Conservation (phyloP, 1,140 invertebrate species). For the Aphaenogaster ashmeadi region DNA sequence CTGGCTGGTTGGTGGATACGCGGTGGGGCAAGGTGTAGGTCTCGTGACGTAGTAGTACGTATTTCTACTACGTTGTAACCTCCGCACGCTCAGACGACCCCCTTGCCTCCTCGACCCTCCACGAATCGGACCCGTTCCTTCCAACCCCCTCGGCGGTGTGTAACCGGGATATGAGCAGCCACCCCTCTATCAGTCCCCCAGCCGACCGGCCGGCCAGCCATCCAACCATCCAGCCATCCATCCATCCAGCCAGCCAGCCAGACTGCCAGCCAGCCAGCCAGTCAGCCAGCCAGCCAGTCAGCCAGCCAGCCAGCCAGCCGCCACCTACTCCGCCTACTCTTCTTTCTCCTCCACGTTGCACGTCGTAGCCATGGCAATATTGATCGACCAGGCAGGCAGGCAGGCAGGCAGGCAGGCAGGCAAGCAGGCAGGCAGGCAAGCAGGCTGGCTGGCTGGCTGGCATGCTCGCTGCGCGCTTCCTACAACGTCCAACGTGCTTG, state of each 20-base stretch:
- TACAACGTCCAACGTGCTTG: constrained; percentile 70
- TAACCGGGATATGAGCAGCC: constrained; percentile 77
- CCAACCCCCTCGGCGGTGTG: constrained; percentile 69
- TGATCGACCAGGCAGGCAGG: constrained; percentile 77
- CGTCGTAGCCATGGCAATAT: constrained; percentile 83
- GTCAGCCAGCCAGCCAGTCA: constrained; percentile 24
- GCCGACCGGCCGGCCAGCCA: neutral
- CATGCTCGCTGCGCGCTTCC: constrained; percentile 33
- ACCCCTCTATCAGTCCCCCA: constrained; percentile 57
- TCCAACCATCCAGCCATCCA: constrained; percentile 26
- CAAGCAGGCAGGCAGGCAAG: constrained; percentile 47
- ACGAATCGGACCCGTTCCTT: constrained; percentile 69
- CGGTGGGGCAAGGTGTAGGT: constrained; percentile 73
- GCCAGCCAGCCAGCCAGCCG: constrained; percentile 73
- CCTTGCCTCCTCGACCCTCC: neutral
- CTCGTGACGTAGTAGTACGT: constrained; percentile 77
- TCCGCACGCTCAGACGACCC: constrained; percentile 40
- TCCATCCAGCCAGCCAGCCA: constrained; percentile 41
- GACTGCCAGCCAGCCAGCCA: neutral
- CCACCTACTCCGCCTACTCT: constrained; percentile 76
- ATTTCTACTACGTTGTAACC: constrained; percentile 78
- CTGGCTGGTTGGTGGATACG: constrained; percentile 25
- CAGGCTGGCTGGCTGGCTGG: constrained; percentile 60
- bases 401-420: constrained; percentile 42
- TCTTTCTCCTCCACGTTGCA: constrained; percentile 76